phyloP scores from a whole-genome alignment of 1,140 invertebrate species.

The fruit fly (Drosophila melanogaster) region DNA sequence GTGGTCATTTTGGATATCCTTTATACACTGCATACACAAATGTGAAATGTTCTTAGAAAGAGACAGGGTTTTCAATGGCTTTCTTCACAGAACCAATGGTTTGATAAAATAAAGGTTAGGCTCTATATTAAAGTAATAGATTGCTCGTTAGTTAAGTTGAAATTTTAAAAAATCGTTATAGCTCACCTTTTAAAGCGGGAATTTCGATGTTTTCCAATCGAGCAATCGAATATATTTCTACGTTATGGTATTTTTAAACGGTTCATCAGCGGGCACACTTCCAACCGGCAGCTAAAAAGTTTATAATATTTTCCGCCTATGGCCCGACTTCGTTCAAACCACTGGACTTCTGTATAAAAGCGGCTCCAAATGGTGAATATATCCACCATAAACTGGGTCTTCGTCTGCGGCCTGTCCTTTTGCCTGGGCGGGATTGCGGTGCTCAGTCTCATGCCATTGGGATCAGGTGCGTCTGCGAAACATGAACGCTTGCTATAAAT shows the following conservation, averaged over 20 bases:
- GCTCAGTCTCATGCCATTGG: constrained; percentile 76
- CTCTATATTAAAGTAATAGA: not conserved
- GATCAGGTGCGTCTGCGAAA: constrained; percentile 57
- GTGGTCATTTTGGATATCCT: not conserved
- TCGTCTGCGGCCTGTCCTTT: constrained; percentile 75
- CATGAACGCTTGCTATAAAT: constrained; percentile 47
- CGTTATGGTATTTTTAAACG: not conserved
- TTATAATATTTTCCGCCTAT: constrained; percentile 11
- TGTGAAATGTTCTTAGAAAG: no score
- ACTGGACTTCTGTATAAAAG: not conserved
- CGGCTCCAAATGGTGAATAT: constrained; percentile 64
- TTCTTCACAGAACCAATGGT: not conserved
- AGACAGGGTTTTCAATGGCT: no score
- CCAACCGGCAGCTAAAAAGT: constrained; percentile 16
- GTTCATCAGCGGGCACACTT: not conserved
- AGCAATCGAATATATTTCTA: not conserved
- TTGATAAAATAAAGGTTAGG: not conserved
- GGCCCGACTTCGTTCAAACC: constrained; percentile 6
- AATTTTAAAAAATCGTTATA: not conserved
- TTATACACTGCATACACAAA: no score
- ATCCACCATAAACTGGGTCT: constrained; percentile 79
- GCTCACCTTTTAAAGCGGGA: not conserved
- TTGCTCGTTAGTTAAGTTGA: not conserved
- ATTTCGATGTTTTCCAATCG: not conserved
- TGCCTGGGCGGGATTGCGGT: constrained; percentile 75